Base-by-base conservation (phyloP, 1,140 invertebrate genomes). In the Dinothrombium tinctorium region DNA sequence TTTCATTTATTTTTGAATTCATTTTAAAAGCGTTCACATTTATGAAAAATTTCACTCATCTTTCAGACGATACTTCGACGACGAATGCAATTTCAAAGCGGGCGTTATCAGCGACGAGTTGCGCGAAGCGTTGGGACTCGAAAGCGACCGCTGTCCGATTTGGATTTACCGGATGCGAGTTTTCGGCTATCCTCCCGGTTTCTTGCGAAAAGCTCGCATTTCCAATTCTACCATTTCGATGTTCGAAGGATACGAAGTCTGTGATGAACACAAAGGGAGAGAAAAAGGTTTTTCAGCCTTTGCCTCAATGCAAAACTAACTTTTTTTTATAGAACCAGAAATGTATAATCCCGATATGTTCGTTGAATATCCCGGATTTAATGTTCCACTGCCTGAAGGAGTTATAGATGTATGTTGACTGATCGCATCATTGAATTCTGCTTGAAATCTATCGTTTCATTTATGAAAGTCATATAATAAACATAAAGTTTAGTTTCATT, bases 181-280 rank as follows among this genome's bases (percentile, higher is more conserved):
- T 20, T 57, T 79, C 26, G 83, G 82, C 11, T 92, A 90, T 58
- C 86, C 86, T 11, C 81, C 80, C 31, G 86, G 80, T 8, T 89
- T 82, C 82, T 57, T 86, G 25, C 69, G 76, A 50, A 73, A 82
- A 50, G 79, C 81, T 1, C 69, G 73, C 57, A 68, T 80, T 5
- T 33, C 29, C 6, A 40, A 31, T 21, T 19, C 33, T 29, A 36
- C 43, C 25, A 15, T 46, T 12, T 22, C 35, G n/a, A 9, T 48
- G 14, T 37, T 47, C 11, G 12, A 33, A n/a, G n/a, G n/a, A n/a
- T n/a, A n/a, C n/a, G n/a, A n/a, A n/a, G n/a, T n/a, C n/a, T n/a
- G n/a, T 20, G 40, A 25, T 25, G 12, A 35, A n/a, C 21, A 9
- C 24, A 25, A 22, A 43, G 20, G 7, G 24, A 14, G 23, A 11